Conservation (phyloP, 1,140 invertebrate species). For the Anastatus disparis region DNA sequence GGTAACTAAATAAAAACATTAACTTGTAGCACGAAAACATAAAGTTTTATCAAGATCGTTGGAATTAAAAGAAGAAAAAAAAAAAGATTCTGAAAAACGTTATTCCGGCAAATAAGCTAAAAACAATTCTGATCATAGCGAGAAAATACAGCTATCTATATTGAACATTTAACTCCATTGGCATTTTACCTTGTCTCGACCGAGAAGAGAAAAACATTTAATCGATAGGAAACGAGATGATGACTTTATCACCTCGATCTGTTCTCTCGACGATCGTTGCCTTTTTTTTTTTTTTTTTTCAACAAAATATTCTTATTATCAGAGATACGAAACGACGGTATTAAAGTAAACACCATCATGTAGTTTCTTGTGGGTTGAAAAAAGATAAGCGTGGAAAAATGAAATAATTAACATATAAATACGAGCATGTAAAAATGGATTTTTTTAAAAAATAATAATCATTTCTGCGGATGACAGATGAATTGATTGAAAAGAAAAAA, state of each 20-base stretch:
- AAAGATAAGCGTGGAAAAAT: background rate
- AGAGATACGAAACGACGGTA: background rate
- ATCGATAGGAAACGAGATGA: constrained; percentile 8
- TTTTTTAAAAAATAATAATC: too few species aligned
- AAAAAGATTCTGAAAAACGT: background rate
- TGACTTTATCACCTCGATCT: background rate
- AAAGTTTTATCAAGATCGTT: too few species aligned
- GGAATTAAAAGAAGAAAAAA: too few species aligned
- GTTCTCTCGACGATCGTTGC: background rate
- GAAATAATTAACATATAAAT: background rate
- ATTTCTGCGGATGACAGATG: too few species aligned
- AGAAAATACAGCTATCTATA: too few species aligned
- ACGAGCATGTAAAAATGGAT: background rate
- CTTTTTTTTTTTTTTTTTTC: too few species aligned
- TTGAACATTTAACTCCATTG: background rate
- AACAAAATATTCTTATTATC: too few species aligned
- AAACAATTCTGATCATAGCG: too few species aligned
- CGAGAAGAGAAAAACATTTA: constrained; percentile 15
- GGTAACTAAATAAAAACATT: too few species aligned
- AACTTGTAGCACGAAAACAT: too few species aligned
- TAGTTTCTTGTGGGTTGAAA: background rate
- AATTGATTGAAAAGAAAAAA: too few species aligned
- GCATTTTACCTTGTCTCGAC: background rate
- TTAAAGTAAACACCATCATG: too few species aligned
- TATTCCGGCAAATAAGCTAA: background rate